phyloP scores from a whole-genome alignment of 2,888 invertebrate genomes.

The Tupiocoris notatus region DNA sequence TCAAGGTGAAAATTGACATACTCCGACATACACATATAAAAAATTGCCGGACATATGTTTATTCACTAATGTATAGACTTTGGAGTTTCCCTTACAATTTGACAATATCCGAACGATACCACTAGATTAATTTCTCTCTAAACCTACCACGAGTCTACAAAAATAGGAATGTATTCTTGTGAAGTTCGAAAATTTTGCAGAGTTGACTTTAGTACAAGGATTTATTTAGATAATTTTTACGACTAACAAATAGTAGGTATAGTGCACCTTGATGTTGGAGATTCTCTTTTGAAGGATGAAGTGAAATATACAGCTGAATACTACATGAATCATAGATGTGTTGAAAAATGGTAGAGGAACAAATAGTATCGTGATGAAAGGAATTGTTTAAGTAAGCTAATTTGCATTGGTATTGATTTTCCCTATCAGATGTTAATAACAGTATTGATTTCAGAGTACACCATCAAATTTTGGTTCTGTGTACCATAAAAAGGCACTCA shows the following conservation, averaged over 20 bases:
- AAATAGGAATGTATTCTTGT: slow-evolving; percentile 14
- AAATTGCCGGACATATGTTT: slow-evolving; percentile 1
- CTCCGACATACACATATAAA: slow-evolving; percentile 3
- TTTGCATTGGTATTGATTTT: too few relatives aligned
- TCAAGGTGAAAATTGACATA: slow-evolving; percentile 21
- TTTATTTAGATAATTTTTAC: too few relatives aligned
- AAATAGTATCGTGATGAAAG: too few relatives aligned
- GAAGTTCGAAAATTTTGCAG: neutral
- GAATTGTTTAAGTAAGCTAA: too few relatives aligned
- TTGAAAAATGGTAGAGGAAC: too few relatives aligned
- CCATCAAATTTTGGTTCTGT: slow-evolving; percentile 32
- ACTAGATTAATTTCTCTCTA: slow-evolving; percentile 2
- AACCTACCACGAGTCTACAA: slow-evolving; percentile 10
- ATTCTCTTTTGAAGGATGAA: too few relatives aligned
- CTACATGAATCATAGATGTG: too few relatives aligned
- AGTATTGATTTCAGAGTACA: slow-evolving; percentile 22
- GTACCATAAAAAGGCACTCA: slow-evolving; percentile 36
- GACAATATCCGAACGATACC: neutral
- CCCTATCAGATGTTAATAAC: too few relatives aligned
- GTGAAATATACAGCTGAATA: too few relatives aligned
- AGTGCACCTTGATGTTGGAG: too few relatives aligned
- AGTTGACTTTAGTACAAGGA: neutral
- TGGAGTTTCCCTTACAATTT: slow-evolving; percentile 42
- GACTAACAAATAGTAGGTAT: too few relatives aligned
- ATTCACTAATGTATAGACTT: slow-evolving; percentile 20